Conservation (phyloP, 1,140 invertebrate species). For the Pogonognathellus flavescens region DNA sequence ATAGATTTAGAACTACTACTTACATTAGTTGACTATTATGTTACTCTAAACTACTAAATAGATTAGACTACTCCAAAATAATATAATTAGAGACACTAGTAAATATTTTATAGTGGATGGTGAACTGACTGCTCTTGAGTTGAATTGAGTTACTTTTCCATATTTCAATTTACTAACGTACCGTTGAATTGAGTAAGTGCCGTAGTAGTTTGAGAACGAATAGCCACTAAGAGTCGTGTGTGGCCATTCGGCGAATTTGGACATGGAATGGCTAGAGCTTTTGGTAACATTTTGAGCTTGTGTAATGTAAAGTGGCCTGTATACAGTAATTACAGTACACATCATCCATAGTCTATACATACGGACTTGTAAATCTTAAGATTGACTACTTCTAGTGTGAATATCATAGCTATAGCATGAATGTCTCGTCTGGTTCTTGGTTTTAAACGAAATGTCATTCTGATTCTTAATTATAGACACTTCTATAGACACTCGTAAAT, state of each 20-base stretch:
- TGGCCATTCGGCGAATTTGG: slow-evolving; percentile 27
- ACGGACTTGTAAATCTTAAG: neutral
- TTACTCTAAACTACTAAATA: neutral
- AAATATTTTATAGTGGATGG: slow-evolving; percentile 32
- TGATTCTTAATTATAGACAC: too few species aligned
- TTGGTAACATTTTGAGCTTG: slow-evolving; percentile 40
- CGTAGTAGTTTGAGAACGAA: neutral
- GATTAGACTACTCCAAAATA: neutral
- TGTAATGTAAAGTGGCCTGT: slow-evolving; percentile 34
- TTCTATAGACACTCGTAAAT: too few species aligned
- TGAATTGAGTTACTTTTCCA: slow-evolving; percentile 32
- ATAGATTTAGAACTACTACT: neutral
- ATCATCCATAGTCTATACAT: slow-evolving; percentile 1
- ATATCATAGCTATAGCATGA: slow-evolving; percentile 25
- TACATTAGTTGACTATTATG: slow-evolving; percentile 8
- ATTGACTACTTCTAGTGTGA: neutral
- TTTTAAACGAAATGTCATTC: slow-evolving; percentile 15
- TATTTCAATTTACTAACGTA: slow-evolving; percentile 2
- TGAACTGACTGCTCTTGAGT: slow-evolving; percentile 25
- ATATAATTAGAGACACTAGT: slow-evolving; percentile 1
- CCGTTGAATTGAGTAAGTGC: neutral
- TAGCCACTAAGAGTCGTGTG: neutral
- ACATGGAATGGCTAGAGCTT: slow-evolving; percentile 34
- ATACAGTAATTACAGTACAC: slow-evolving; percentile 1
- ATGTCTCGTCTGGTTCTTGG: slow-evolving; percentile 39